A percentile compares a stretch with the other conserved stretches of the same genome.
phyloP scores from a whole-genome alignment of 2,888 invertebrate genomes.

The Hylaea fasciaria region DNA sequence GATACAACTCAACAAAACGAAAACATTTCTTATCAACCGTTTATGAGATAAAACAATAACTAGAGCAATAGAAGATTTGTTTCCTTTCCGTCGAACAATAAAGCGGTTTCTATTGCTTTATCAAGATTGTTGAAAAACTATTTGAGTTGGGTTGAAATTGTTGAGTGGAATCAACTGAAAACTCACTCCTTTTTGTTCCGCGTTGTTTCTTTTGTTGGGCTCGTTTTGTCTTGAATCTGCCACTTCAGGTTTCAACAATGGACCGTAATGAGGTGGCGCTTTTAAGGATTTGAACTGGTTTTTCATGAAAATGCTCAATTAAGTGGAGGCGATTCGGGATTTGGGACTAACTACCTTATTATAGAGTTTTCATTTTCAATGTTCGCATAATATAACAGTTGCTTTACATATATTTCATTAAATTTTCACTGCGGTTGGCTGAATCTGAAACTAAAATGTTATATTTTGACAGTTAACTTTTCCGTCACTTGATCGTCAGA shows the following conservation, averaged over 20 bases:
- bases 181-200: constrained; percentile 31
- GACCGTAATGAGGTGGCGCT: constrained; percentile 32
- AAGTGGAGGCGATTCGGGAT: constrained; percentile 11
- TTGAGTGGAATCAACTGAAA: constrained; percentile 33
- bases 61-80: constrained; percentile 35
- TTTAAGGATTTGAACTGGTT: constrained; percentile 22
- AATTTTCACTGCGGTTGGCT: no score
- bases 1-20: constrained; percentile 7
- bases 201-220: constrained; percentile 30
- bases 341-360: constrained; percentile 2
- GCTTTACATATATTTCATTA: no score
- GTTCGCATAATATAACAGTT: no score
- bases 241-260: constrained; percentile 36
- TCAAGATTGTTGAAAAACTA: constrained; percentile 54
- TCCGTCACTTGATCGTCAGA: no score
- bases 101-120: constrained; percentile 45
- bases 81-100: constrained; percentile 35
- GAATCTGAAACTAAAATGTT: no score
- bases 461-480: no score
- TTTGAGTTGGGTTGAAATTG: constrained; percentile 38
- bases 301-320: constrained; percentile 27
- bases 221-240: constrained; percentile 37
- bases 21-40: constrained; percentile 16
- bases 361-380: background rate
- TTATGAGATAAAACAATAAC: constrained; percentile 26